Evolutionary conservation across 2,113 vertebrate genomes (phyloP).

Genomic region (Psilopogon haemacephalus): DNA sequence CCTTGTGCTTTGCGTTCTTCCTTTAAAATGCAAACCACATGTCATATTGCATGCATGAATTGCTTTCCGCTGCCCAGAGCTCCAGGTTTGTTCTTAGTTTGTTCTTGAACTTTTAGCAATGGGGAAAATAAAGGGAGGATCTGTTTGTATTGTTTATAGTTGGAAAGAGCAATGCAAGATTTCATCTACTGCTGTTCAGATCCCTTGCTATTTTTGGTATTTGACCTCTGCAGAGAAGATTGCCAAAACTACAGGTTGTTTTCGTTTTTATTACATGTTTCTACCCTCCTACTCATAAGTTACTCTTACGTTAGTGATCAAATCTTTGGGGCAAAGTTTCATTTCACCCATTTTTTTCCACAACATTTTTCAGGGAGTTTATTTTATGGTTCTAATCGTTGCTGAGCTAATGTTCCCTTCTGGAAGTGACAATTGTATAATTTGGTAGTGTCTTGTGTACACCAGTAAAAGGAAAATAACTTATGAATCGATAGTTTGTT

Average conservation of each 20-base stretch:
- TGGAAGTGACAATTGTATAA: background rate
- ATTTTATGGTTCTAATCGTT: background rate
- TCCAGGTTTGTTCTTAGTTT: background rate
- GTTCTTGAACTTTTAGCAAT: background rate
- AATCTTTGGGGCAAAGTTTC: slow-evolving; percentile 30
- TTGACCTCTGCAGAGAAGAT: slow-evolving; percentile 43
- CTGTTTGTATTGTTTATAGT: slow-evolving; percentile 21
- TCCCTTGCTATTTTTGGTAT: slow-evolving; percentile 51
- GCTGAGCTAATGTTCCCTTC: background rate
- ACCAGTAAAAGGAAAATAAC: slow-evolving; percentile 44
- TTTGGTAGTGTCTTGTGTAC: slow-evolving; percentile 14
- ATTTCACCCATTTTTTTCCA: background rate
- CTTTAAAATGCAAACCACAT: background rate
- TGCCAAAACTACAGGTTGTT: slow-evolving; percentile 46
- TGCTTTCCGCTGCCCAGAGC: background rate
- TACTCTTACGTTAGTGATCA: background rate
- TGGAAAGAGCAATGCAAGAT: slow-evolving; percentile 30
- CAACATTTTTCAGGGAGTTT: background rate
- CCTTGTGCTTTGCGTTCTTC: background rate
- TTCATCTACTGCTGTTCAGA: slow-evolving; percentile 31
- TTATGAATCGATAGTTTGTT: slow-evolving; percentile 49
- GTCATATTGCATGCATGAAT: background rate
- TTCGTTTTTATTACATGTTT: slow-evolving; percentile 17
- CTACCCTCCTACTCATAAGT: background rate
- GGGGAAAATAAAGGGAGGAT: slow-evolving; percentile 31